Conservation (phyloP, 35 echinoderm and acorn worm genomes). For the Nesometra sesokonis region DNA sequence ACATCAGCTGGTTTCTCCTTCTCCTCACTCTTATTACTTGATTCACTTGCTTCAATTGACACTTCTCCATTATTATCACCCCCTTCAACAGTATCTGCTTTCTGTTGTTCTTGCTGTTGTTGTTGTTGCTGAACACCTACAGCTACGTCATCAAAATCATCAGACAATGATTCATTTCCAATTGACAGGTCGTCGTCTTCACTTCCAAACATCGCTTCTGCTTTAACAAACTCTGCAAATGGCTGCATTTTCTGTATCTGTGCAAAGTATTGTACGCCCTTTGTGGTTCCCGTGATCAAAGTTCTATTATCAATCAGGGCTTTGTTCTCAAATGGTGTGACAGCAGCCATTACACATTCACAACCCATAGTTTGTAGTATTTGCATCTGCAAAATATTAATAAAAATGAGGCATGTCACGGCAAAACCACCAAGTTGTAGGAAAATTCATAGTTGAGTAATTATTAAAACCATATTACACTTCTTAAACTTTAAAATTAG, state of each 20-base stretch:
- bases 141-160: neutral
- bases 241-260: slow-evolving; percentile 9
- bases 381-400: slow-evolving; percentile 6
- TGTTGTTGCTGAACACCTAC: neutral
- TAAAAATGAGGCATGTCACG: too few species aligned
- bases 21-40: neutral
- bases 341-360: neutral
- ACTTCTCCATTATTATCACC: neutral
- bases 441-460: too few species aligned
- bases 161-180: neutral
- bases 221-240: neutral
- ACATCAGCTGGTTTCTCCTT: neutral
- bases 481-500: too few species aligned
- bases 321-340: neutral
- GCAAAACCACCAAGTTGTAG: too few species aligned
- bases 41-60: neutral
- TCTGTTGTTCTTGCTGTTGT: slow-evolving; percentile 2
- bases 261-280: slow-evolving; percentile 8
- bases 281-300: neutral
- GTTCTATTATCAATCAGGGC: neutral
- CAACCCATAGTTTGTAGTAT: slow-evolving; percentile 1
- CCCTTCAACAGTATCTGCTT: neutral
- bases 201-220: neutral
- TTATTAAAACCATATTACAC: too few species aligned
- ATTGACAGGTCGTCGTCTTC: neutral